Conservation (phyloP, 2,888 invertebrate species). For the Melanchra persicariae region DNA sequence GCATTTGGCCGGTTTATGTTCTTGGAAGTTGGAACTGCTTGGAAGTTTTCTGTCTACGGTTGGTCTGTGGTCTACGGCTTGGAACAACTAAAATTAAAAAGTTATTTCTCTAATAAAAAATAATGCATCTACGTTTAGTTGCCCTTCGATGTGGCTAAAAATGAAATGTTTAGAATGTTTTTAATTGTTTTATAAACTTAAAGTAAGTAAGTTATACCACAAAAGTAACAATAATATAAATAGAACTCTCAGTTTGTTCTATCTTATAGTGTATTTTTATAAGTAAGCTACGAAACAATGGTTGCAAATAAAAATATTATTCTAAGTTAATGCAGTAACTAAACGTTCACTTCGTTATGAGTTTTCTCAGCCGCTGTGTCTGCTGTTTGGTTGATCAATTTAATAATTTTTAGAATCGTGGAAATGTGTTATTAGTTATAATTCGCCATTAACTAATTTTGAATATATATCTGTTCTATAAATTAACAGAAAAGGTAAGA, state of each 20-base stretch:
- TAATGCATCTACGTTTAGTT: conserved; percentile 37
- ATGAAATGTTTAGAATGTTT: background rate
- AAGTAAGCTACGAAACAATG: background rate
- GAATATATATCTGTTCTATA: conserved; percentile 46
- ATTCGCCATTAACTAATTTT: conserved; percentile 51
- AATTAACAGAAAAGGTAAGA: conserved; percentile 54
- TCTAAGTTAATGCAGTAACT: conserved; percentile 62
- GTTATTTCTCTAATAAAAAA: conserved; percentile 11
- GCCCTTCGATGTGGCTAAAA: background rate
- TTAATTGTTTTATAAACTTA: background rate
- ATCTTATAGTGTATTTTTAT: background rate
- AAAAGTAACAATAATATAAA: background rate
- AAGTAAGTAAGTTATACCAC: background rate
- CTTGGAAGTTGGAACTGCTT: too few species aligned
- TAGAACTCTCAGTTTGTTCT: background rate
- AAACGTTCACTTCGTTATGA: conserved; percentile 84
- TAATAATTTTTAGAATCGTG: conserved; percentile 61
- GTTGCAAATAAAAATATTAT: conserved; percentile 1
- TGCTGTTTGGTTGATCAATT: conserved; percentile 81
- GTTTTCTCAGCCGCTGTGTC: conserved; percentile 86
- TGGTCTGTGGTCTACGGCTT: too few species aligned
- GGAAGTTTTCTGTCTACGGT: too few species aligned
- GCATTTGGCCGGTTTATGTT: too few species aligned
- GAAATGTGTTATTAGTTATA: conserved; percentile 69
- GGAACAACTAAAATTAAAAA: conserved; percentile 1